Evolutionary conservation across 2,113 vertebrate genomes (phyloP).

Genomic region (Rutilus rutilus): DNA sequence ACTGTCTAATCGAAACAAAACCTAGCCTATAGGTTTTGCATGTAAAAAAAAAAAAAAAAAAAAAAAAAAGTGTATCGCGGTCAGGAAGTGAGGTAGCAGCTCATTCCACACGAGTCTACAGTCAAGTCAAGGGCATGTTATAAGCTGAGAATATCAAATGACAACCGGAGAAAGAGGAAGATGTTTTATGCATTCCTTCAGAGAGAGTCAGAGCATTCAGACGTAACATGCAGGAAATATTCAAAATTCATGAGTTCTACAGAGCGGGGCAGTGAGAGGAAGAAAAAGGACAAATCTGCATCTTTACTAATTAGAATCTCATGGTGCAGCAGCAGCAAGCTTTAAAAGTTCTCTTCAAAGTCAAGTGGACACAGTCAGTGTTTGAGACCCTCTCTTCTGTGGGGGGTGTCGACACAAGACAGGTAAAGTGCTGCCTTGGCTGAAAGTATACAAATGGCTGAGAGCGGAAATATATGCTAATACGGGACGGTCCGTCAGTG

Average conservation of each 20-base stretch:
- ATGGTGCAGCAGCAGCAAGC: not conserved
- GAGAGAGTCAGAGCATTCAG: constrained; percentile 33
- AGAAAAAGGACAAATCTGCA: constrained; percentile 10
- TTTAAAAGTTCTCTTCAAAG: constrained; percentile 42
- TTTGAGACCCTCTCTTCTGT: not conserved
- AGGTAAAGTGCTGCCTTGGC: too few relatives aligned
- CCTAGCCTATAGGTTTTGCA: not conserved
- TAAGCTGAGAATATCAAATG: constrained; percentile 17
- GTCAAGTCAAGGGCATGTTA: constrained; percentile 27
- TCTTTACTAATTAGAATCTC: not conserved
- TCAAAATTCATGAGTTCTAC: constrained; percentile 44
- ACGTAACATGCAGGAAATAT: constrained; percentile 41
- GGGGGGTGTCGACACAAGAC: too few relatives aligned
- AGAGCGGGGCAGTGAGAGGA: constrained; percentile 20
- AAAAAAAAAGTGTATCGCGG: not conserved
- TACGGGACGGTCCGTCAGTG: too few relatives aligned
- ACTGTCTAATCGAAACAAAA: not conserved
- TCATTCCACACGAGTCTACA: constrained; percentile 35
- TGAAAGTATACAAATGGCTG: too few relatives aligned
- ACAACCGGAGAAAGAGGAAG: constrained; percentile 55
- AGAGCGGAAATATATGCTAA: too few relatives aligned
- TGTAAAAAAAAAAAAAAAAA: not conserved
- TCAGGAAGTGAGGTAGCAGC: constrained; percentile 8
- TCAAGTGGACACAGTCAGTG: not conserved
- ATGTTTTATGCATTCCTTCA: constrained; percentile 57